phyloP scores from a whole-genome alignment of 2,888 invertebrate genomes.

The Timema cristinae region DNA sequence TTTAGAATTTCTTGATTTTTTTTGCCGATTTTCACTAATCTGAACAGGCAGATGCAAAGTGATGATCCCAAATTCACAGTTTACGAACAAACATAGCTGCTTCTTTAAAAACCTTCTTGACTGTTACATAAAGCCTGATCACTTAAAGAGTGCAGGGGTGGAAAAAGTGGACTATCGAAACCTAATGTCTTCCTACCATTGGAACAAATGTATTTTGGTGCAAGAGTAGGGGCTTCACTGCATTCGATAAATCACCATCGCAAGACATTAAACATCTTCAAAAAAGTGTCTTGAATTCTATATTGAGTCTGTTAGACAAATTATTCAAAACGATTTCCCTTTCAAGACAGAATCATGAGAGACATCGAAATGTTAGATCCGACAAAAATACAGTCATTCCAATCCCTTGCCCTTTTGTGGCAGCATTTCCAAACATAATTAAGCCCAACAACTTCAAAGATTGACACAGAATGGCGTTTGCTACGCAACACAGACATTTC shows the following conservation, averaged over 20 bases:
- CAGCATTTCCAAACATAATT: too few relatives aligned
- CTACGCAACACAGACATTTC: too few relatives aligned
- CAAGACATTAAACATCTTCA: not conserved
- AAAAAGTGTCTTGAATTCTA: constrained; percentile 14
- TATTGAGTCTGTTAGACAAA: constrained; percentile 1
- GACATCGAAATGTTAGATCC: not conserved
- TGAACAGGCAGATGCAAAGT: constrained; percentile 13
- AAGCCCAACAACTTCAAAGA: too few relatives aligned
- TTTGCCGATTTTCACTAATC: constrained; percentile 4
- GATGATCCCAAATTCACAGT: not conserved
- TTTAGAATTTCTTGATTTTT: constrained; percentile 3
- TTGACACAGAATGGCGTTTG: too few relatives aligned
- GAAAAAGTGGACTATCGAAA: not conserved
- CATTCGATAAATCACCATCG: not conserved
- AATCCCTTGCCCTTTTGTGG: not conserved
- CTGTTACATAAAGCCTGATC: not conserved
- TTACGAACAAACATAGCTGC: not conserved
- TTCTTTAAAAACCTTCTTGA: not conserved
- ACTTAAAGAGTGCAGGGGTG: not conserved
- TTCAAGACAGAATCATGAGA: too few relatives aligned
- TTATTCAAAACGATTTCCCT: not conserved
- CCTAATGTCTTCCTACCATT: not conserved
- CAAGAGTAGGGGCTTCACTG: not conserved
- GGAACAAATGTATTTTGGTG: not conserved
- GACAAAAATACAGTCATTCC: not conserved